Evolutionary conservation across 2,797 vertebrate genomes (phyloP), one percentile per base, ranked within the genome.

Genomic region (Ceryle rudis): DNA sequence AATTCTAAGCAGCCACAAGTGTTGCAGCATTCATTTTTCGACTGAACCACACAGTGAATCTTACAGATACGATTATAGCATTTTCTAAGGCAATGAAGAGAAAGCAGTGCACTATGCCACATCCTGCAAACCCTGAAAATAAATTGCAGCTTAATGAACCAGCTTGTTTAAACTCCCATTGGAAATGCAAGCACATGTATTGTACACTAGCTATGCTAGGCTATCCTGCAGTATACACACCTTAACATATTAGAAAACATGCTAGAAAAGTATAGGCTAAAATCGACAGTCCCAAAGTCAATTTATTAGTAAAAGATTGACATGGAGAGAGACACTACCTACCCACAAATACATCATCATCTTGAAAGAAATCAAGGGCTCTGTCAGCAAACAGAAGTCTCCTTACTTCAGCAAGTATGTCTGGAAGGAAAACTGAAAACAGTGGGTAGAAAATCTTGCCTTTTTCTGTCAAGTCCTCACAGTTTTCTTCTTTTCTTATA

Each of bases 321-420:
- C 89, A 93, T 31, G 96, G 97, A 98, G 96, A 97, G 93, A 97
- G 95, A 97, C 92, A 93, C 97, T 98, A 99, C 98, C 98, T 99
- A 99, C 98, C 98, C 98, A 99, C 97, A 99, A 97, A 98, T 99
- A 99, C 98, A 99, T 99, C 98, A 99, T 99, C 98, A 99, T 99
- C 98, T 98, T 98, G 98, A 98, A 97, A 97, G 97, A 97, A 97
- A 97, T 97, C 98, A 98, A 97, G 98, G 97, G 98, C 90, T 98
- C 98, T 98, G 97, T 97, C 98, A 98, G 98, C 97, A 97, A 97
- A 97, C 97, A 97, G 97, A 97, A 98, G 98, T 98, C 97, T 98
- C 98, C 98, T 98, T 97, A 98, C 98, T 98, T 98, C 98, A 97
- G 96, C 98, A 98, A 98, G 98, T 98, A 97, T 98, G 96, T 98